A percentile compares a stretch with the other conserved stretches of the same genome.
phyloP scores from a whole-genome alignment of 2,113 vertebrate genomes.

The Sinosuthora webbiana region DNA sequence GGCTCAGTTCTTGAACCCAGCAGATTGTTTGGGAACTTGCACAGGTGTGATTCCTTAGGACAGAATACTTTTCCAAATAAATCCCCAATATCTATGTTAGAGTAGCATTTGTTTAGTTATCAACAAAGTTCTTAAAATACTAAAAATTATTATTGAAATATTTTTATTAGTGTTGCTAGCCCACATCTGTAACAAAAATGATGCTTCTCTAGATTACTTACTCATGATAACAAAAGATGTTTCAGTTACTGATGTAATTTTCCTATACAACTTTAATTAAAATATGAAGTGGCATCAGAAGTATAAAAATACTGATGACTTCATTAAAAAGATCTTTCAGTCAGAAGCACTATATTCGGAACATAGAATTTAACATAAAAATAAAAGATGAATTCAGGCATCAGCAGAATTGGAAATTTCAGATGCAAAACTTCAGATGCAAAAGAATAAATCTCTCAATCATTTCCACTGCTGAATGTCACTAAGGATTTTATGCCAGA shows the following conservation, averaged over 20 bases:
- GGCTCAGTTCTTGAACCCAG: not conserved
- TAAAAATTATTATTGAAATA: not conserved
- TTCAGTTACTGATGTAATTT: not conserved
- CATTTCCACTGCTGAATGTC: not conserved
- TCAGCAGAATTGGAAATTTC: not conserved
- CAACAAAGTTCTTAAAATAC: not conserved
- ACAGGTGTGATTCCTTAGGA: not conserved
- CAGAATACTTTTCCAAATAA: not conserved
- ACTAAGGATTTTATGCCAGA: not conserved
- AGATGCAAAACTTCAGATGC: not conserved
- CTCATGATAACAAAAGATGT: not conserved
- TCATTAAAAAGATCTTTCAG: not conserved
- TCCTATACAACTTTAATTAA: not conserved
- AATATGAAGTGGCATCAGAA: not conserved
- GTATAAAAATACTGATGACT: not conserved
- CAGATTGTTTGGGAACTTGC: not conserved
- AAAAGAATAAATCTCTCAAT: not conserved
- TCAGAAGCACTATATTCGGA: not conserved
- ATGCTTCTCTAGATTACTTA: not conserved
- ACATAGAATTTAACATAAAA: not conserved
- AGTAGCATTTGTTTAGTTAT: not conserved
- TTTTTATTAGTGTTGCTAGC: not conserved
- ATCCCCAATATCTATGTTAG: not conserved
- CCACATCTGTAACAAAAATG: not conserved
- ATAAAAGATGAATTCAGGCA: not conserved